Evolutionary conservation across 1,140 invertebrate species (phyloP), one percentile per base, ranked within the genome.

Genomic region (Hermatobates lingyangjiaoensis): DNA sequence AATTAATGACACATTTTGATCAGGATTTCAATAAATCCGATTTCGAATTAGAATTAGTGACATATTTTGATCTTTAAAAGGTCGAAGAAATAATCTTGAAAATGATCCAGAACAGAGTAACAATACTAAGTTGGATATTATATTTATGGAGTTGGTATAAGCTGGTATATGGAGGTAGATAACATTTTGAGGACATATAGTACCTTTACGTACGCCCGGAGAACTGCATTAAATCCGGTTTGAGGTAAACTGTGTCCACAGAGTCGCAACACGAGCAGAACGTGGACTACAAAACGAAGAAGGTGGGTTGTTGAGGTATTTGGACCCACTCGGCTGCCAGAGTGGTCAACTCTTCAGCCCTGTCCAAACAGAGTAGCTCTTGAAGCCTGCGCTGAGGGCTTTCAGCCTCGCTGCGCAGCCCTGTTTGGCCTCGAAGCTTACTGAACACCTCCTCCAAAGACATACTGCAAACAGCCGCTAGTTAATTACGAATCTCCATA

Each of bases 191-290:
- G 7, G 7, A 56, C 26, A 15, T 53, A 45, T 12, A 23, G 45
- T 60, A 68, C 64, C 54, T 65, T 58, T 24, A 76, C 76, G 61
- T 81, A 83, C 26, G 76, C 72, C 55, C 84, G 73, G 12, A 93
- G 62, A 50, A 92, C 74, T 59, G 75, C 74, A 61, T 85, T 79
- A 7, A 77, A 78, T 30, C 79, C 66, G 58, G 81, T 74, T 45
- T 81, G 73, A 62, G 78, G 73, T 24, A 71, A 65, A 47, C 73
- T 71, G 57, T 77, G 77, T 1, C 84, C 83, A 55, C 90, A 79
- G 53, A 80, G 74, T 28, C 83, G 71, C 25, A 94, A 73, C 52
- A 93, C 80, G 1, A 94, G 67, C 14, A 90, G 74, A 18, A 96
- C 65, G 67, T 96, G 90, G 0, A 87, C 53, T 79, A 59, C 87